A percentile compares a stretch with the other conserved stretches of the same genome.
phyloP scores from a whole-genome alignment of 2,797 vertebrate genomes.

The Momotus momota region DNA sequence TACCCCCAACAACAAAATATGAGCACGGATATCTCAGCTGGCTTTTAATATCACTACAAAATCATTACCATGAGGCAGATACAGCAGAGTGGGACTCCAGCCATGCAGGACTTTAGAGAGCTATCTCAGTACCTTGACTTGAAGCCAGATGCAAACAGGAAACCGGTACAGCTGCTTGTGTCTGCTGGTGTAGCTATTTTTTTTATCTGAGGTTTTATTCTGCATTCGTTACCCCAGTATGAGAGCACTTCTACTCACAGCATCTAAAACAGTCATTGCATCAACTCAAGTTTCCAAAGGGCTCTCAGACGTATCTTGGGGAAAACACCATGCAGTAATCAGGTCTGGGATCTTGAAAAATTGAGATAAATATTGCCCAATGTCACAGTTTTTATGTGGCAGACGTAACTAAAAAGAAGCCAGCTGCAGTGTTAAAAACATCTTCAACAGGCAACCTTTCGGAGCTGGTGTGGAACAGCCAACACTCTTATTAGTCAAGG shows the following conservation, averaged over 20 bases:
- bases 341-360: not conserved
- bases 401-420: not conserved
- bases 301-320: not conserved
- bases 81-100: conserved; percentile 1
- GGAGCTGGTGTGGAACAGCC: not conserved
- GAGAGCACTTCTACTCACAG: not conserved
- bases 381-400: not conserved
- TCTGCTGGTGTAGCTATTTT: not conserved
- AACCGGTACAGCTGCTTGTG: conserved; percentile 29
- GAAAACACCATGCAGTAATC: not conserved
- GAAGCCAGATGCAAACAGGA: conserved; percentile 57
- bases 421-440: not conserved
- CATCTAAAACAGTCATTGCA: conserved; percentile 14
- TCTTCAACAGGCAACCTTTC: not conserved
- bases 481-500: not conserved
- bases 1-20: not conserved
- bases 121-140: conserved; percentile 45
- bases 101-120: conserved; percentile 1
- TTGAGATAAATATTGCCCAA: not conserved
- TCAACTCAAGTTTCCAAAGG: conserved; percentile 17
- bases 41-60: conserved; percentile 4
- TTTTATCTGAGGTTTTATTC: conserved; percentile 9
- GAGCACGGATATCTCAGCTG: not conserved
- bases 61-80: not conserved
- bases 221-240: not conserved